These are phyloP conservation scores for Drosophila setosimentum DNA, from an alignment of 2,888 invertebrate species.

Conservation along the genomic window DNA sequence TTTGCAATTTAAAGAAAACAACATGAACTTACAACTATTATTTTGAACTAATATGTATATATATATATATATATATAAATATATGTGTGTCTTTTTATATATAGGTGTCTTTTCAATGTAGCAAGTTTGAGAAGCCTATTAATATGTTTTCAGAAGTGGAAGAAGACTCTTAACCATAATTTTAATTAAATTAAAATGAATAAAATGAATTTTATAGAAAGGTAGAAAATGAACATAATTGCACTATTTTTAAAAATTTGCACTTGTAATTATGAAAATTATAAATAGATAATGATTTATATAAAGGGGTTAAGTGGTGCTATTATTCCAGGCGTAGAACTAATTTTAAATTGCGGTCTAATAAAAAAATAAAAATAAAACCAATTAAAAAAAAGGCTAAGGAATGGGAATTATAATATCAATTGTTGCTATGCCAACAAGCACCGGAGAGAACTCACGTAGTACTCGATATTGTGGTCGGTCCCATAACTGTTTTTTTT, in stretches of 20 bases:
- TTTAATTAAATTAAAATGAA: background rate
- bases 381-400: conserved; percentile 19
- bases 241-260: background rate
- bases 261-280: background rate
- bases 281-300: background rate
- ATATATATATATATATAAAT: too few species aligned
- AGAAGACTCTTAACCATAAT: background rate
- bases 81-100: too few species aligned
- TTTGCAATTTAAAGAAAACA: background rate
- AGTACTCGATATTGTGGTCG: conserved; percentile 42
- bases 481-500: conserved; percentile 61
- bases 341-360: background rate
- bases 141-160: background rate
- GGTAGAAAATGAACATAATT: background rate
- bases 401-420: conserved; percentile 65
- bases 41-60: background rate
- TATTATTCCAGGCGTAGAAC: too few species aligned
- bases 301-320: background rate
- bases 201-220: background rate
- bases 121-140: background rate
- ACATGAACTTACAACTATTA: conserved; percentile 2
- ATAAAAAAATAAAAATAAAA: conserved; percentile 6
- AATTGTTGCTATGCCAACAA: conserved; percentile 64
- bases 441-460: conserved; percentile 21
- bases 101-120: too few species aligned